Conservation (phyloP, 2,888 invertebrate genomes). For the Antitype chi region DNA sequence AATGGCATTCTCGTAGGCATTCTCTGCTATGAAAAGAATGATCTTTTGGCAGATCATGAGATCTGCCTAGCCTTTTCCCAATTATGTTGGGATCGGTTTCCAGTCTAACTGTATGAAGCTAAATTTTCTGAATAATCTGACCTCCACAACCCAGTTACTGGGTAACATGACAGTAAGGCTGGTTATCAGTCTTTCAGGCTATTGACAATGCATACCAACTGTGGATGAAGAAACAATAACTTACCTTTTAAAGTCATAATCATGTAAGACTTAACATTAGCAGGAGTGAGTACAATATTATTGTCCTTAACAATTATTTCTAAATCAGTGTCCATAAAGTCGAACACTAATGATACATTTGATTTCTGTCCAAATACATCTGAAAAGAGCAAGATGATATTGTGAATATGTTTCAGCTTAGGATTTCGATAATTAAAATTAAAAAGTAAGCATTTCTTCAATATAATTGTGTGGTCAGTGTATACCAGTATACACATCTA, state of each 20-base stretch:
- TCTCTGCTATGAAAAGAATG: neutral
- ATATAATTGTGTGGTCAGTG: neutral
- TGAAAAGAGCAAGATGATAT: conserved; percentile 75
- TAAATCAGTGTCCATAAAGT: conserved; percentile 99
- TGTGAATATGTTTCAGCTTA: neutral
- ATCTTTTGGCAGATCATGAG: too few relatives aligned
- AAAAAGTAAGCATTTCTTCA: neutral
- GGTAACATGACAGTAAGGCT: neutral
- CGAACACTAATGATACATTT: conserved; percentile 99
- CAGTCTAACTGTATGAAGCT: neutral
- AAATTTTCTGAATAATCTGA: neutral
- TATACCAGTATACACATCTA: neutral
- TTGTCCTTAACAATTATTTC: conserved; percentile 98
- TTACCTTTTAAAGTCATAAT: conserved; percentile 97
- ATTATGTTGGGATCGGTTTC: neutral
- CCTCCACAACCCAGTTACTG: neutral
- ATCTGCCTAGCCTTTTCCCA: neutral
- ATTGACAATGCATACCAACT: neutral
- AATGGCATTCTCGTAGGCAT: neutral
- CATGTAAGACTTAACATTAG: conserved; percentile 98
- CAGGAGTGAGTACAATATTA: conserved; percentile 96
- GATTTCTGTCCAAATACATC: conserved; percentile 99
- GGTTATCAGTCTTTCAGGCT: neutral
- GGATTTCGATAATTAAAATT: neutral
- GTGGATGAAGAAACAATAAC: neutral